These are phyloP conservation scores for Phenganax marumi DNA, from an alignment of 92 coral and sea anemone species.

Conservation along the genomic window DNA sequence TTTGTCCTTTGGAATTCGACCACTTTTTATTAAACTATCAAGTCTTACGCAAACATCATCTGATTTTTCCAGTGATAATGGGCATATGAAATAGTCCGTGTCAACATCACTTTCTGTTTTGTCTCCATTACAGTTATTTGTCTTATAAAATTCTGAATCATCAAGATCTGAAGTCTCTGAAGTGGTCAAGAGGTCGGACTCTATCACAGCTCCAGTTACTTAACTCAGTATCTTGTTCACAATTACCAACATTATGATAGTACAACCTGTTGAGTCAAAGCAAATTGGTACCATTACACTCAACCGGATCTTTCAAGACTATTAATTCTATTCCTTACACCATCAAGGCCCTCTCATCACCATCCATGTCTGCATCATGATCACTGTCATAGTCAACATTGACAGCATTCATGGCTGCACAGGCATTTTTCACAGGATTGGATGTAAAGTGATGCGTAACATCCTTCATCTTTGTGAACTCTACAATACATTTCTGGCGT, in stretches of 20 bases:
- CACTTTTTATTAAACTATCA: conserved; percentile 6
- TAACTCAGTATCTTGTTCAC: conserved; percentile 27
- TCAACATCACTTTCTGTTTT: neutral
- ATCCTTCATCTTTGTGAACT: conserved; percentile 23
- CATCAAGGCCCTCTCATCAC: neutral
- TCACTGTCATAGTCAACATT: conserved; percentile 28
- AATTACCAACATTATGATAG: conserved; percentile 16
- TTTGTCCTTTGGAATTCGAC: conserved; percentile 14
- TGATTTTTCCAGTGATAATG: neutral
- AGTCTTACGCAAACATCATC: conserved; percentile 12
- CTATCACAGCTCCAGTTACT: conserved; percentile 8
- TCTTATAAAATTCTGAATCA: neutral
- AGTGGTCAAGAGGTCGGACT: conserved; percentile 32
- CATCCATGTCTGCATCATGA: conserved; percentile 30
- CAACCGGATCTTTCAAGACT: neutral
- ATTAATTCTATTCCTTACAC: conserved; percentile 8
- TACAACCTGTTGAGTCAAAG: conserved; percentile 30
- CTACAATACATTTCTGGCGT: conserved; percentile 21
- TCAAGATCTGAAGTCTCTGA: conserved; percentile 25
- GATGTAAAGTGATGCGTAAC: conserved; percentile 2
- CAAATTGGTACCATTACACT: conserved; percentile 6
- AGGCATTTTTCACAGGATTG: conserved; percentile 8
- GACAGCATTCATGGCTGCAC: conserved; percentile 8
- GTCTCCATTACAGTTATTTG: neutral
- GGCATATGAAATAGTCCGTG: conserved; percentile 14